Percentiles rank a stretch among this genome's conserved stretches.
phyloP scores from a whole-genome alignment of 2,113 vertebrate species.

The Grammomys dolichurus region DNA sequence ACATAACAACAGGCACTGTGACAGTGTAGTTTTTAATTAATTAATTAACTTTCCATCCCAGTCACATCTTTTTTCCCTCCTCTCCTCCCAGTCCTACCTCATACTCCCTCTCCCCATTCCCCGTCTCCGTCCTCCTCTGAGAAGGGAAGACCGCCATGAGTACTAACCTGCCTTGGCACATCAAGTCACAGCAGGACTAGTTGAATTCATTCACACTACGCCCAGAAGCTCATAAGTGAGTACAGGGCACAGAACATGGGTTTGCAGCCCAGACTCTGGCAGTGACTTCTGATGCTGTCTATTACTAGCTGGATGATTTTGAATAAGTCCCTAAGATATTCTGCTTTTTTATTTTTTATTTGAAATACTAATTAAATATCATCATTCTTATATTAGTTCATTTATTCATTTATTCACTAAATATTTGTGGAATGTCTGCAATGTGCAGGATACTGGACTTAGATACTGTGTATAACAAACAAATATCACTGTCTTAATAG shows the following conservation, averaged over 20 bases:
- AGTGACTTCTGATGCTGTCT: not conserved
- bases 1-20: not conserved
- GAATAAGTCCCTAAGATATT: not conserved
- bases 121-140: no score
- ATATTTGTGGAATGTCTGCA: not conserved
- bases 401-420: conserved; percentile 22
- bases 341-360: not conserved
- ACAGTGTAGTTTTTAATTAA: not conserved
- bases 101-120: no score
- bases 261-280: not conserved
- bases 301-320: not conserved
- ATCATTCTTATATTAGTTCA: conserved; percentile 5
- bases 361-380: not conserved
- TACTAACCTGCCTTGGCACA: no score
- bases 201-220: not conserved
- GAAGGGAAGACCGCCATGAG: no score
- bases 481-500: not conserved
- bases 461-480: not conserved
- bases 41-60: not conserved
- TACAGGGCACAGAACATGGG: not conserved
- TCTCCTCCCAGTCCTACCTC: no score
- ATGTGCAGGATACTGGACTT: not conserved
- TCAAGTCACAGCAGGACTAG: no score
- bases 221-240: not conserved
- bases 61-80: no score